phyloP scores from a whole-genome alignment of 2,888 invertebrate species.

The Schizotus pectinicornis region DNA sequence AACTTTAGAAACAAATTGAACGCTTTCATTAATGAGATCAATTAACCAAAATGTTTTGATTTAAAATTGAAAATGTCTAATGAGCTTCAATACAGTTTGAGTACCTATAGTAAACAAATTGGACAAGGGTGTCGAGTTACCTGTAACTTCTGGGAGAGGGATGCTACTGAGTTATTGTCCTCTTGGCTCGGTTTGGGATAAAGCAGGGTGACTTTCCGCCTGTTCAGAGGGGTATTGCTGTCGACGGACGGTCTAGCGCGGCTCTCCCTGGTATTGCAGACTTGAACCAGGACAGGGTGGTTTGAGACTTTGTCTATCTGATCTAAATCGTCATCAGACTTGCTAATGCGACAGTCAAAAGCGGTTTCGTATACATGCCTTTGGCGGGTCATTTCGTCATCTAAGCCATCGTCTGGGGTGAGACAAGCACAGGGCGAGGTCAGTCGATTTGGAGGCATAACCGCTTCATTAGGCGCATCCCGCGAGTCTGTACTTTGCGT shows the following conservation, averaged over 20 bases:
- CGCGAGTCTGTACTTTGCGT: conserved; percentile 72
- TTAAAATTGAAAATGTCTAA: no score
- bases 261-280: conserved; percentile 54
- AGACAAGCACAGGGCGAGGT: conserved; percentile 76
- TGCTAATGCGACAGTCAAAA: conserved; percentile 85
- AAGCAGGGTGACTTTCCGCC: conserved; percentile 63
- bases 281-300: conserved; percentile 74
- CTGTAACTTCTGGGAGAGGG: conserved; percentile 57
- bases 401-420: conserved; percentile 68
- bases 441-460: conserved; percentile 76
- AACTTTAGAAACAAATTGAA: background rate
- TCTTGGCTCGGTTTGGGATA: conserved; percentile 66
- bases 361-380: conserved; percentile 88
- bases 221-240: conserved; percentile 58
- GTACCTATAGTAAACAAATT: background rate
- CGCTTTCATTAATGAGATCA: no score
- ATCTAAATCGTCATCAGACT: conserved; percentile 81
- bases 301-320: conserved; percentile 82
- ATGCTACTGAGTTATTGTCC: conserved; percentile 62
- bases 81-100: no score
- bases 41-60: no score
- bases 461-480: conserved; percentile 64
- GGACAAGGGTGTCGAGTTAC: conserved; percentile 48
- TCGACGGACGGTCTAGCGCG: conserved; percentile 42
- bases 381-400: conserved; percentile 65